Base-by-base conservation (phyloP, 2,888 invertebrate species). In the Isoperla grammatica region DNA sequence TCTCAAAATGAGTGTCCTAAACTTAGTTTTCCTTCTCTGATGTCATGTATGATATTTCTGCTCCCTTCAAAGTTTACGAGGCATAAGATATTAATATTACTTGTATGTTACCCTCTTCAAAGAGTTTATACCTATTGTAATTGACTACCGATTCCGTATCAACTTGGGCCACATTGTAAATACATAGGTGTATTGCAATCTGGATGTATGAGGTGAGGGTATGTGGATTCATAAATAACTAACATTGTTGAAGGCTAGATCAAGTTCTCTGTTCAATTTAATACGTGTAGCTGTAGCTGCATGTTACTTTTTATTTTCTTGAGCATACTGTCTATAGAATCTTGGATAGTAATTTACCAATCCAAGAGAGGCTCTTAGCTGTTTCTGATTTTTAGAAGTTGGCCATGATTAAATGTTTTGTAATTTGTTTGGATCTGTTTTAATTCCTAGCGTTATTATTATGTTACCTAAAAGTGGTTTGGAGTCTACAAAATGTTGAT, bases 21-120 rank as follows among this genome's bases (percentile, higher is more conserved):
- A 54, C 17, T 54, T 20, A n/a, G 20, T n/a, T 42, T 15, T 54
- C 39, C 11, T 54, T 54, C 37, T 54, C 55, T 2, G 55, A 37
- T 2, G 55, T 42, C 9, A 29, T 40, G 13, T 54, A 54, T 4
- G 29, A 37, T 20, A 54, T 19, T 39, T 54, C 55, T 9, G 55
- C 55, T 13, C 37, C 17, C 13, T 39, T 40, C n/a, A 54, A 54
- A 2, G 39, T 15, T 9, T 13, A n/a, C 11, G 40, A 40, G 13
- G 20, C 39, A 35, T n/a, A n/a, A n/a, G n/a, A n/a, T n/a, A 54
- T 13, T 37, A 20, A 54, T 39, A 54, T 17, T 12, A 54, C 20
- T 40, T 23, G 15, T 13, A 42, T 39, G 11, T 54, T 13, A 2
- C 17, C 39, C 20, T 35, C 35, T 1, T 39, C 35, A 13, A 13